Conservation (phyloP, 1,140 invertebrate genomes). For the Drosophila sp. region DNA sequence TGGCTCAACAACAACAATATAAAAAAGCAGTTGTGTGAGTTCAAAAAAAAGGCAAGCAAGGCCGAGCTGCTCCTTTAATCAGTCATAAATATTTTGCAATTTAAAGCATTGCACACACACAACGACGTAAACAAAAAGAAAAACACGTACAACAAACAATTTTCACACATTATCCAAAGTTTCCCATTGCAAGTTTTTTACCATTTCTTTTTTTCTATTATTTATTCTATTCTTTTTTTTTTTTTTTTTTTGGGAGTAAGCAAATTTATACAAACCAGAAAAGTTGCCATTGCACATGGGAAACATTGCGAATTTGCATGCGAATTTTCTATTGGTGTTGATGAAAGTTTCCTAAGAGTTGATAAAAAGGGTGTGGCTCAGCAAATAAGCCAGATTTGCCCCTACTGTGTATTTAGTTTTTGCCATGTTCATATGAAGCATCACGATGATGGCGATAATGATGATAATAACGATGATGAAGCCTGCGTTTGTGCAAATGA, state of each 20-base stretch:
- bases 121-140: too few species aligned
- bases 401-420: slow-evolving; percentile 34
- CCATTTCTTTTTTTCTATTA: slow-evolving; percentile 13
- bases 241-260: slow-evolving; percentile 24
- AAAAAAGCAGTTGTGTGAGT: slow-evolving; percentile 1
- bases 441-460: slow-evolving; percentile 25
- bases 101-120: slow-evolving; percentile 39
- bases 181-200: slow-evolving; percentile 40
- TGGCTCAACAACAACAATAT: slow-evolving; percentile 31
- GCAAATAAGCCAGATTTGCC: slow-evolving; percentile 35
- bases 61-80: slow-evolving; percentile 38
- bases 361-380: slow-evolving; percentile 36
- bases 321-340: slow-evolving; percentile 66
- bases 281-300: slow-evolving; percentile 62
- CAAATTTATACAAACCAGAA: slow-evolving; percentile 48
- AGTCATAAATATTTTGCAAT: slow-evolving; percentile 49
- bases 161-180: slow-evolving; percentile 44
- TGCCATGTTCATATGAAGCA: slow-evolving; percentile 23
- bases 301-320: slow-evolving; percentile 48
- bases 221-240: slow-evolving; percentile 7
- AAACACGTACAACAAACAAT: slow-evolving; percentile 23
- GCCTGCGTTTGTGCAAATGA: slow-evolving; percentile 74
- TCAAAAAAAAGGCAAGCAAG: slow-evolving; percentile 31
- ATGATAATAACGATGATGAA: slow-evolving; percentile 26
- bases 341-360: slow-evolving; percentile 57